Percentiles rank a stretch among this genome's conserved stretches.
phyloP scores from a whole-genome alignment of 2,797 vertebrate genomes.

The Pseudotriccus pelzelni region DNA sequence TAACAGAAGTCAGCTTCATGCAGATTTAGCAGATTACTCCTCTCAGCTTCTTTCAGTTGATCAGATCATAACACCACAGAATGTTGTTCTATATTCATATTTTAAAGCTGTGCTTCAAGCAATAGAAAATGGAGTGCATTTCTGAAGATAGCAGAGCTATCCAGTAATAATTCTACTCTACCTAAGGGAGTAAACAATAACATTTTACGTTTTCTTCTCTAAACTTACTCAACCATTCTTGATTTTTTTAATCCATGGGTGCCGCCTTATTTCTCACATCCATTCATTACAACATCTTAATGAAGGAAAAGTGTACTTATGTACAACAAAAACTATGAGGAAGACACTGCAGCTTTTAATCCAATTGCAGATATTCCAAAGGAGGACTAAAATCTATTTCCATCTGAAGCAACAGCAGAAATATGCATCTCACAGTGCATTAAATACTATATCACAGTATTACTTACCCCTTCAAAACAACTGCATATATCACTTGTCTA shows the following conservation, averaged over 20 bases:
- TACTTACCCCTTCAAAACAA: not conserved
- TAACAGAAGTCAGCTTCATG: not conserved
- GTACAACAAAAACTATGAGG: not conserved
- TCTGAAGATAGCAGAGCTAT: not conserved
- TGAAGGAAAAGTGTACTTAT: not conserved
- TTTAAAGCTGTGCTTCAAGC: not conserved
- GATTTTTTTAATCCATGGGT: not conserved
- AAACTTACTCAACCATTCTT: not conserved
- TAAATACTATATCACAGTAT: not conserved
- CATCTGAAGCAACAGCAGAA: not conserved
- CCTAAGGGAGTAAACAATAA: not conserved
- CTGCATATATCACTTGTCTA: not conserved
- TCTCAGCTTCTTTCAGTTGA: not conserved
- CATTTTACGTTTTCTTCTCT: not conserved
- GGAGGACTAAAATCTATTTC: not conserved
- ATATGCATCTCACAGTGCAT: fast-evolving
- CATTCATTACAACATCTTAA: constrained; percentile 8
- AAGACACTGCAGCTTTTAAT: not conserved
- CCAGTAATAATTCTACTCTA: not conserved
- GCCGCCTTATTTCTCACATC: not conserved
- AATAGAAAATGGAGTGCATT: not conserved
- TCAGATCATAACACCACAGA: not conserved
- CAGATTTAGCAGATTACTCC: not conserved
- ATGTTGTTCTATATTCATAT: not conserved
- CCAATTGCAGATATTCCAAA: not conserved